Evolutionary conservation across 2,797 vertebrate species (phyloP).

Genomic region (Pantherophis alleghaniensis): DNA sequence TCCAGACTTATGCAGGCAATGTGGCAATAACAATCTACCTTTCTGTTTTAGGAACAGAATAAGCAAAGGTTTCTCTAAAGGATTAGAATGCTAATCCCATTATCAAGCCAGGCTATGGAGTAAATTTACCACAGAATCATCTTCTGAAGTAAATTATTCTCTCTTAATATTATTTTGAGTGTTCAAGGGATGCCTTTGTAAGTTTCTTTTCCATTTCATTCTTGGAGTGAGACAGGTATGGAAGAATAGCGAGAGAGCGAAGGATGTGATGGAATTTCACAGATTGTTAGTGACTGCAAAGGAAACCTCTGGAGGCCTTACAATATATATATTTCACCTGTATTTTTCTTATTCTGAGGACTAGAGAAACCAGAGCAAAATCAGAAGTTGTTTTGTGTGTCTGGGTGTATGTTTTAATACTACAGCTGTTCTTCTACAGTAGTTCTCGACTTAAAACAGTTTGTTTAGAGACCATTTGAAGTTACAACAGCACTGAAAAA

Average conservation of each 20-base stretch:
- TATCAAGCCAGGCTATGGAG: background rate
- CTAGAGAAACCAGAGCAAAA: background rate
- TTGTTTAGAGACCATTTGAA: background rate
- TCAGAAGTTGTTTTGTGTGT: background rate
- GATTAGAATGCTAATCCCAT: constrained; percentile 23
- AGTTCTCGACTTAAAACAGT: background rate
- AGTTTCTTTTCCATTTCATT: background rate
- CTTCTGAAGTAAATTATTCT: background rate
- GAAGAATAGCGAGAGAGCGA: background rate
- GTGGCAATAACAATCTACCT: background rate
- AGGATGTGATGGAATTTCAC: background rate
- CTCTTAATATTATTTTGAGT: background rate
- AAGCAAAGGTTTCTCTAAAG: background rate
- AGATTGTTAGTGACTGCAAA: background rate
- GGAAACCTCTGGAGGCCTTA: background rate
- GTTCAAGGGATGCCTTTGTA: background rate
- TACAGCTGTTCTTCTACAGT: background rate
- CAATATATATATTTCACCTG: background rate
- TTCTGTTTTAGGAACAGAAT: background rate
- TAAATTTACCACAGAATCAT: background rate
- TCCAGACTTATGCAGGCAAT: background rate
- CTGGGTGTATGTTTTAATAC: background rate
- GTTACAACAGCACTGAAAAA: background rate
- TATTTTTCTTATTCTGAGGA: background rate
- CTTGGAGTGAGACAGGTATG: background rate